These are phyloP conservation scores for Thymelicus sylvestris DNA, from an alignment of 2,888 invertebrate species.

Conservation along the genomic window DNA sequence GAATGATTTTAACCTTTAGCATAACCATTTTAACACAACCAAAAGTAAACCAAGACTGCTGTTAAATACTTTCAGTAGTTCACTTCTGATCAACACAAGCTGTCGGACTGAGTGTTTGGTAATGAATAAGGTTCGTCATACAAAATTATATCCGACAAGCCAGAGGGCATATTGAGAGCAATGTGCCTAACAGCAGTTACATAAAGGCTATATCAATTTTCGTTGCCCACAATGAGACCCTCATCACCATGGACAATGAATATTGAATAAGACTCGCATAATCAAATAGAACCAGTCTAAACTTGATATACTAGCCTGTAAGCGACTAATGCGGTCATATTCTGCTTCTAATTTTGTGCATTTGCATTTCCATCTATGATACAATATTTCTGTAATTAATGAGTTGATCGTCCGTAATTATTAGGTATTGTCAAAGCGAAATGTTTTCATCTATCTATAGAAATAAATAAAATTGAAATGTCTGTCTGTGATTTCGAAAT, in stretches of 20 bases:
- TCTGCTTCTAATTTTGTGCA: too few relatives aligned
- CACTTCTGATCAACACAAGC: background rate
- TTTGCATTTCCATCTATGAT: too few relatives aligned
- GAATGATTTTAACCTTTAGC: too few relatives aligned
- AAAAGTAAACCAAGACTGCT: too few relatives aligned
- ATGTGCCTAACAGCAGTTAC: background rate
- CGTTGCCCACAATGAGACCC: background rate
- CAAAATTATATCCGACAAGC: constrained; percentile 1
- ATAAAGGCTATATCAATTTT: constrained; percentile 5
- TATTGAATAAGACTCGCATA: background rate
- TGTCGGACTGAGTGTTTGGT: background rate
- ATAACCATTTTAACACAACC: too few relatives aligned
- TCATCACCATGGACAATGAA: background rate
- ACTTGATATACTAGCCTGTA: background rate
- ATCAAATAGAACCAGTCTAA: background rate
- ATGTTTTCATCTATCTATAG: too few relatives aligned
- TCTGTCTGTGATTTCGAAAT: too few relatives aligned
- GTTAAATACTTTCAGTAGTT: background rate
- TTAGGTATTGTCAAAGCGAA: too few relatives aligned
- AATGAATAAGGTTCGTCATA: background rate
- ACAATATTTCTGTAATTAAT: too few relatives aligned
- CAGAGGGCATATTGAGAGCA: too few relatives aligned
- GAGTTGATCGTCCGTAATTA: too few relatives aligned
- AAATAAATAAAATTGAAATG: too few relatives aligned
- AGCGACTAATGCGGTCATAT: background rate